phyloP scores from a whole-genome alignment of 2,797 vertebrate genomes.

The Xiphorhynchus erythropygius region DNA sequence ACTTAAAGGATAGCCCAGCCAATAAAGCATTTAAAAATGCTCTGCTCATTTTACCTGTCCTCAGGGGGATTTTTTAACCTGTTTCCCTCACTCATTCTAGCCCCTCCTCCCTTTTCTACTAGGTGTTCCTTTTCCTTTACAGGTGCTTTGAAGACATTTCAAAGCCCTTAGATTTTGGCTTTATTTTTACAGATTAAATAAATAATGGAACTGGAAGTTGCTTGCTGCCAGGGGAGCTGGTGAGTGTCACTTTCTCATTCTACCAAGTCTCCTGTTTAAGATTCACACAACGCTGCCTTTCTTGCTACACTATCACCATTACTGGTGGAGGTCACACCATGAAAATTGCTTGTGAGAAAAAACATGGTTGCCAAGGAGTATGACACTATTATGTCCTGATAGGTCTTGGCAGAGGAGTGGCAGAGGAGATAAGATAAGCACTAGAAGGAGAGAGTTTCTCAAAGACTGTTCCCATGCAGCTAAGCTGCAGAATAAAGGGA shows the following conservation, averaged over 20 bases:
- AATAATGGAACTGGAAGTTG: slow-evolving; percentile 2
- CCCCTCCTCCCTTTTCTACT: background rate
- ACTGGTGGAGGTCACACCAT: background rate
- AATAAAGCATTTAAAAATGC: background rate
- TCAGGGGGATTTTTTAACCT: background rate
- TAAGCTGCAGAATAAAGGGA: background rate
- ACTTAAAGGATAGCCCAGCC: background rate
- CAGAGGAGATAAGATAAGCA: slow-evolving; percentile 52
- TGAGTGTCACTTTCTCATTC: slow-evolving; percentile 17
- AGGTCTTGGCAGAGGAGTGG: slow-evolving; percentile 20
- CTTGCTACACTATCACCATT: background rate
- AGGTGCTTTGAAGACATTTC: slow-evolving; percentile 6
- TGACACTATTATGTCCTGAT: background rate
- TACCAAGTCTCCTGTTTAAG: background rate
- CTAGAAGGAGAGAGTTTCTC: background rate
- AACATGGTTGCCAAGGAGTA: slow-evolving; percentile 2
- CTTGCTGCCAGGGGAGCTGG: background rate
- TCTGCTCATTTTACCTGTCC: background rate
- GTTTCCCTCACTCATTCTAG: background rate
- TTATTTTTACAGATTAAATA: slow-evolving; percentile 18
- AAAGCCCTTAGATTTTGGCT: background rate
- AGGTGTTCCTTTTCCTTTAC: background rate
- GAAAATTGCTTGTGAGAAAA: slow-evolving; percentile 35
- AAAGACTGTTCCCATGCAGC: slow-evolving; percentile 3
- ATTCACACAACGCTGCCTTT: slow-evolving; percentile 17